Evolutionary conservation across 2,113 vertebrate genomes (phyloP), one percentile per base, ranked within the genome.

Genomic region (Cisticola juncidis): DNA sequence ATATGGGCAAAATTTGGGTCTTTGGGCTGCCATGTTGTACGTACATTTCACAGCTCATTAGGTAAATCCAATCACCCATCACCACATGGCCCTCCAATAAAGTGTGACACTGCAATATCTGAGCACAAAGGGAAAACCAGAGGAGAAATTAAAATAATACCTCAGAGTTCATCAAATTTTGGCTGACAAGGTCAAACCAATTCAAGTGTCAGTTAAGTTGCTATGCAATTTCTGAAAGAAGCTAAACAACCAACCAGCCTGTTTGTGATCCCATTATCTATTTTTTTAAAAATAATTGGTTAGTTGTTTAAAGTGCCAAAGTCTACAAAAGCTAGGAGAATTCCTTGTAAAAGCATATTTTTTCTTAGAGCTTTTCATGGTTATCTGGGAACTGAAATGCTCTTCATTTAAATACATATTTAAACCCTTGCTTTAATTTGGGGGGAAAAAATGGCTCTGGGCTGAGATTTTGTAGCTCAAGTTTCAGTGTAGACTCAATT

Each of bases 31-130:
- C 88, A 68, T 29, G 79, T 76, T 94, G 83, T 69, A 83, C 77
- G 68, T 64, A 35, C 19, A 51, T 94, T 92, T 93, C 82, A 90
- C 94, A 96, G 84, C 72, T 93, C 94, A 92, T 88, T 88, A 95
- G 77, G 53, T 35, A 93, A 94, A 91, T 48, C 65, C 0, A 5
- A 89, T 80, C 71, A 24, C 65, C 65, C 64, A 21, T 36, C 13
- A 7, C 44, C 4, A 19, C 70, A 20, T 5, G 77, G 68, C 44
- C 31, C 68, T 62, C 64, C 71, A 40, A 13, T 22, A 83, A 68
- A 51, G 45, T 16, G 74, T 58, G 78, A 80, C 60, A 54, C 40
- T 23, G 71, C 74, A 58, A 5, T 25, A 64, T 28, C 62, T 24
- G 71, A 91, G 72, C 70, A 72, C 65, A 54, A 83, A 0, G 1